phyloP scores from a whole-genome alignment of 2,113 vertebrate species.

The Megaceryle maxima region DNA sequence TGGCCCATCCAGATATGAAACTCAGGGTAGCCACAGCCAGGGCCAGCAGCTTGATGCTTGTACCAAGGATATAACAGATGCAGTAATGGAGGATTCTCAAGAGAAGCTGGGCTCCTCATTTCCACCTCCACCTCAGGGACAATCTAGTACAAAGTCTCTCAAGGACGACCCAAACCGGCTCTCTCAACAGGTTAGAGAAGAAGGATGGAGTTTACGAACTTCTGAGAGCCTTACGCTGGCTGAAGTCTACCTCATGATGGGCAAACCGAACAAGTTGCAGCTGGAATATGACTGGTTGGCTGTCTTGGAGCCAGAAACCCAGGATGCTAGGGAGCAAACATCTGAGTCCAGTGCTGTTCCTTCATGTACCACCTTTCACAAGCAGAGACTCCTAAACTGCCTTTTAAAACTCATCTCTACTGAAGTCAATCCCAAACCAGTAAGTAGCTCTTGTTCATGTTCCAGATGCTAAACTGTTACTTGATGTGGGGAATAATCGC shows the following conservation, averaged over 20 bases:
- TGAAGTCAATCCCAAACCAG: constrained; percentile 92
- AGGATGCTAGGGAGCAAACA: constrained; percentile 42
- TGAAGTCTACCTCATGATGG: constrained; percentile 99
- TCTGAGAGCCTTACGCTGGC: constrained; percentile 93
- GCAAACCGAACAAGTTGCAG: constrained; percentile 94
- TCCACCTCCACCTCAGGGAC: constrained; percentile 69
- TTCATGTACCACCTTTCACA: constrained; percentile 66
- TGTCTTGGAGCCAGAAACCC: constrained; percentile 62
- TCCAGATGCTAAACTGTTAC: neutral
- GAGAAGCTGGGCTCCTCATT: constrained; percentile 70
- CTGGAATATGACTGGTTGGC: constrained; percentile 96
- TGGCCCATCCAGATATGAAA: neutral
- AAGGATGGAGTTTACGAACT: constrained; percentile 90
- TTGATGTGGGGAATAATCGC: neutral
- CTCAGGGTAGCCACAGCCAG: constrained; percentile 41
- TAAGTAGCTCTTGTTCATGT: constrained; percentile 71
- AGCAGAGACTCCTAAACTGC: constrained; percentile 87
- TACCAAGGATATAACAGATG: constrained; percentile 68
- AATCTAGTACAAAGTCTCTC: constrained; percentile 60
- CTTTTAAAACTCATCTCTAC: constrained; percentile 91
- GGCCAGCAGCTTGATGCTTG: constrained; percentile 59
- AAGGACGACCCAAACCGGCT: constrained; percentile 75
- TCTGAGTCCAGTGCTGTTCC: constrained; percentile 28
- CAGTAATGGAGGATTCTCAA: constrained; percentile 66
- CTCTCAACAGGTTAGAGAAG: constrained; percentile 86